A percentile compares a stretch with the other conserved stretches of the same genome.
Conservation (phyloP, 2,113 vertebrate species). For the Gymnorhina tibicen region DNA sequence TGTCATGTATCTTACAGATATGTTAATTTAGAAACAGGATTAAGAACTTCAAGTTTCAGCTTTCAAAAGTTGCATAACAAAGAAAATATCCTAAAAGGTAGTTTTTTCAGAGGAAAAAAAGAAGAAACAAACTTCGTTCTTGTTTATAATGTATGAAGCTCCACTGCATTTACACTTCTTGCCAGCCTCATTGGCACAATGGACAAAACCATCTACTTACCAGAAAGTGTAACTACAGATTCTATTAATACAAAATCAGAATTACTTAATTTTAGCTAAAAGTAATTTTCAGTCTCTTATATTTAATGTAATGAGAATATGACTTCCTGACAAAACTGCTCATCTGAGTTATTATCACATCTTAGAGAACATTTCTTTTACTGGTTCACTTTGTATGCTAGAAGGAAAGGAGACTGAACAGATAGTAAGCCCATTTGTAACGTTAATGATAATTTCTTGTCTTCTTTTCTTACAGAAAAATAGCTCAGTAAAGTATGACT, state of each 20-base stretch:
- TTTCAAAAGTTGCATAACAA: not conserved
- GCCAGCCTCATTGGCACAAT: not conserved
- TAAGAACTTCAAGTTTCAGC: not conserved
- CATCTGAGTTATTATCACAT: not conserved
- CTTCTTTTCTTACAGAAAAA: not conserved
- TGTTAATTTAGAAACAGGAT: not conserved
- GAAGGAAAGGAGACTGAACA: not conserved
- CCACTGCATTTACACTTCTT: not conserved
- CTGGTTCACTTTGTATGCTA: not conserved
- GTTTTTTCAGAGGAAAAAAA: not conserved
- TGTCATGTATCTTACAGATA: not conserved
- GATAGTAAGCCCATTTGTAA: not conserved
- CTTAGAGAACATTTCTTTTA: not conserved
- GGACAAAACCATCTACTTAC: not conserved
- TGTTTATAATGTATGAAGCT: not conserved
- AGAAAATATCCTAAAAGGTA: not conserved
- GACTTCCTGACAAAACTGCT: not conserved
- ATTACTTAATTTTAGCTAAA: not conserved
- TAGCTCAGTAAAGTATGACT: not conserved
- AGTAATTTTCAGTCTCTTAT: not conserved
- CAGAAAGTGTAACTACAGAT: not conserved
- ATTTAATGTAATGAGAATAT: not conserved
- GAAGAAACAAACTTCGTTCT: not conserved
- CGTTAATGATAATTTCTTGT: not conserved
- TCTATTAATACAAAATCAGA: slow-evolving; percentile 2